These are phyloP conservation scores for Geotrupes spiniger DNA, from an alignment of 2,888 invertebrate genomes.

Conservation along the genomic window DNA sequence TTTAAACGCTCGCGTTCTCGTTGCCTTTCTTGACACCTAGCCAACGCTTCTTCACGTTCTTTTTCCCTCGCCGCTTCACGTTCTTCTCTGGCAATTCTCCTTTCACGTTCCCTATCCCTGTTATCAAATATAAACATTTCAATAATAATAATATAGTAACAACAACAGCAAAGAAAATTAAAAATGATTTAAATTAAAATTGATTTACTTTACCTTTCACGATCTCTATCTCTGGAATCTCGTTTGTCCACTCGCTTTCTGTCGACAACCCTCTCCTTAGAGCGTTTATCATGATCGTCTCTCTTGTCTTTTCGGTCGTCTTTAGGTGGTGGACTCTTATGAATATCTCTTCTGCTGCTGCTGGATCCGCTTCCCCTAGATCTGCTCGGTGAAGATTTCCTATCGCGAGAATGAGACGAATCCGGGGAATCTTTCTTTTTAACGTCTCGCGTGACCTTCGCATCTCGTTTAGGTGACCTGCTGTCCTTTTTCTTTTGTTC, in stretches of 20 bases:
- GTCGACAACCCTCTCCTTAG: conserved; percentile 33
- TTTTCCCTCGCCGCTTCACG: conserved; percentile 60
- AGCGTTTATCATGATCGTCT: conserved; percentile 42
- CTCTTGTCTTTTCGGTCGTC: conserved; percentile 48
- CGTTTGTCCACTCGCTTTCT: conserved; percentile 53
- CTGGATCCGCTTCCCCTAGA: conserved; percentile 36
- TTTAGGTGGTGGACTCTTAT: conserved; percentile 48
- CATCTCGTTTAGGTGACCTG: conserved; percentile 46
- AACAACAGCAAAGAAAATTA: too few species aligned
- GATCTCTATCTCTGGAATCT: conserved; percentile 62
- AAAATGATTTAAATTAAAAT: too few species aligned
- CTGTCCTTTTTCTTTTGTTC: conserved; percentile 44
- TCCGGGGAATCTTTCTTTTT: conserved; percentile 50
- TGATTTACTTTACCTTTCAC: conserved; percentile 54
- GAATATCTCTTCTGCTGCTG: conserved; percentile 37
- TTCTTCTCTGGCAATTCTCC: conserved; percentile 54
- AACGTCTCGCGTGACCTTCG: conserved; percentile 33
- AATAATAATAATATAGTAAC: conserved; percentile 32
- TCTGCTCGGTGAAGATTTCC: conserved; percentile 40
- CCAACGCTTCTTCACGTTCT: conserved; percentile 63
- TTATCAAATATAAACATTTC: too few species aligned
- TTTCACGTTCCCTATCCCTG: conserved; percentile 50
- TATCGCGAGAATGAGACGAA: conserved; percentile 42
- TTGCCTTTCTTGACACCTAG: conserved; percentile 63
- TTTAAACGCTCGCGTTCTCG: conserved; percentile 55